Percentiles rank a stretch among this genome's conserved stretches.
phyloP scores from a whole-genome alignment of 2,113 vertebrate genomes.

The Oryzias woworae region DNA sequence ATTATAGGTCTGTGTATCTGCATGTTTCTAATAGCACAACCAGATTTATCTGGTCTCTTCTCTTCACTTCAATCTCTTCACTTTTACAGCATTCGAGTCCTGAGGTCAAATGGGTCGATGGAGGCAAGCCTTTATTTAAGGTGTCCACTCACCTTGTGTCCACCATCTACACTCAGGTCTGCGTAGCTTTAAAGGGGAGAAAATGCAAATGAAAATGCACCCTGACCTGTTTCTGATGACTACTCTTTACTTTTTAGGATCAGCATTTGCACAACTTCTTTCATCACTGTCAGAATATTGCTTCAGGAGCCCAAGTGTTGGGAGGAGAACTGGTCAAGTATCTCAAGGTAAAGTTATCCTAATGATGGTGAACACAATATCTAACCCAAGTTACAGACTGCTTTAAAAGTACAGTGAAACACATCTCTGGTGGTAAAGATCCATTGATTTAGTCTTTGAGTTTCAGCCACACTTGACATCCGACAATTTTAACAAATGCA shows the following conservation, averaged over 20 bases:
- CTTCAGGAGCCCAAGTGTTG: conserved; percentile 80
- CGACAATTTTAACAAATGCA: too few species aligned
- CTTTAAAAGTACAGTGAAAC: too few species aligned
- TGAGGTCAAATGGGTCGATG: conserved; percentile 98
- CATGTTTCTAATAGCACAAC: not conserved
- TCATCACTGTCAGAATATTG: conserved; percentile 89
- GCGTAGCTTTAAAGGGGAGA: not conserved
- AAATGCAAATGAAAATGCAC: not conserved
- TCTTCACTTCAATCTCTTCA: not conserved
- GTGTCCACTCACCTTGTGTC: conserved; percentile 94
- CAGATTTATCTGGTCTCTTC: too few species aligned
- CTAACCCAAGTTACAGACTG: too few species aligned
- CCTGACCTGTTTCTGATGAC: not conserved
- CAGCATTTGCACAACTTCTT: conserved; percentile 99
- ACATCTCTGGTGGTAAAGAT: too few species aligned
- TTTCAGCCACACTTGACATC: too few species aligned
- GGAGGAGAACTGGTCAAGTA: conserved; percentile 94
- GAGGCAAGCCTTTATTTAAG: conserved; percentile 90
- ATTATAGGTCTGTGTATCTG: not conserved
- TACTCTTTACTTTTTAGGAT: conserved; percentile 77
- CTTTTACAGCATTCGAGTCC: conserved; percentile 85
- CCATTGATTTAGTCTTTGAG: too few species aligned
- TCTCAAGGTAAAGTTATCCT: conserved; percentile 85
- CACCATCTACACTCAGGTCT: conserved; percentile 95
- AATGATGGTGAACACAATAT: too few species aligned